phyloP scores from a whole-genome alignment of 2,113 vertebrate genomes.

The Okapia johnstoni region DNA sequence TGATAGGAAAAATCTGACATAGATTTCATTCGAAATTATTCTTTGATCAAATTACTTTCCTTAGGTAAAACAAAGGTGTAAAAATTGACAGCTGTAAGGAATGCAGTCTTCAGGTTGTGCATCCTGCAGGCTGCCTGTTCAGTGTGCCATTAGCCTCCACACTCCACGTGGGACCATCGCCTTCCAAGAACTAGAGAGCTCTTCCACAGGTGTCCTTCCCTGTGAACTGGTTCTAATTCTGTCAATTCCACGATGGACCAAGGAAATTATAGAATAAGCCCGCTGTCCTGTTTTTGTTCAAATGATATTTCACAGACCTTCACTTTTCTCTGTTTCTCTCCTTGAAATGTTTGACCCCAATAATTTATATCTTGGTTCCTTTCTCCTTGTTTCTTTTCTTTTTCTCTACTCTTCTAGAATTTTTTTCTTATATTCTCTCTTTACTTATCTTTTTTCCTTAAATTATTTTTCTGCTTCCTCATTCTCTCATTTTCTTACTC shows the following conservation, averaged over 20 bases:
- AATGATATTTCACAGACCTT: background rate
- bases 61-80: constrained; percentile 19
- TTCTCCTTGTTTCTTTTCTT: background rate
- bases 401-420: background rate
- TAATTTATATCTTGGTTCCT: background rate
- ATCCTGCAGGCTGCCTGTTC: background rate
- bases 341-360: background rate
- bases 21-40: background rate
- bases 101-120: background rate
- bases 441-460: background rate
- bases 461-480: background rate
- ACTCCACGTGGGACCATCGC: background rate
- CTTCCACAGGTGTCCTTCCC: constrained; percentile 13
- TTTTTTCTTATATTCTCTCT: background rate
- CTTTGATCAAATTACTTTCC: background rate
- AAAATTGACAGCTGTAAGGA: background rate
- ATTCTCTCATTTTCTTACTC: background rate
- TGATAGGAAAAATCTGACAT: background rate
- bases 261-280: constrained; percentile 5
- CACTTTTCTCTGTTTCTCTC: background rate
- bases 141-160: background rate
- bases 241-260: background rate
- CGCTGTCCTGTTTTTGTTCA: background rate
- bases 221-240: background rate
- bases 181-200: constrained; percentile 10